A percentile compares a stretch with the other conserved stretches of the same genome.
Conservation (phyloP, 2,113 vertebrate species). For the Tragelaphus buxtoni region DNA sequence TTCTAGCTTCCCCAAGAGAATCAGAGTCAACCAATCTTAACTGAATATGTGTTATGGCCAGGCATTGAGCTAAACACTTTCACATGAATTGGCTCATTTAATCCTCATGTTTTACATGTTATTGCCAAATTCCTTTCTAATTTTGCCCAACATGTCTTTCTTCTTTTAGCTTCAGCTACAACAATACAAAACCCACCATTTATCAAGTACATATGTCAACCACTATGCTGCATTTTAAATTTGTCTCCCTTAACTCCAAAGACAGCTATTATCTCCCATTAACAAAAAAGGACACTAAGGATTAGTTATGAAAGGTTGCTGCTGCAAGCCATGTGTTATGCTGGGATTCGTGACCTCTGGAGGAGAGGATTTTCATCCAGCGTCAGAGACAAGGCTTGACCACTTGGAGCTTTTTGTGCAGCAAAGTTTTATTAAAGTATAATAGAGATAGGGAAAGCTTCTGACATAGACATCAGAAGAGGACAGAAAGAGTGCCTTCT, state of each 20-base stretch:
- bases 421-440: background rate
- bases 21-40: slow-evolving; percentile 35
- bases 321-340: background rate
- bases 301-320: background rate
- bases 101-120: slow-evolving; percentile 27
- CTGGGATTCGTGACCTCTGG: background rate
- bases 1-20: background rate
- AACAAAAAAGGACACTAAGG: background rate
- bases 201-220: background rate
- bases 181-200: background rate
- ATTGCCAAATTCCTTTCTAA: slow-evolving; percentile 34
- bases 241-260: background rate
- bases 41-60: background rate
- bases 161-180: background rate
- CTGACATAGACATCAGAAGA: background rate
- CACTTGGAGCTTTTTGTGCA: background rate
- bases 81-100: slow-evolving; percentile 49
- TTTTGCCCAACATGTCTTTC: slow-evolving; percentile 6
- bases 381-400: background rate
- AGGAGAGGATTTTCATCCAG: background rate
- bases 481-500: background rate
- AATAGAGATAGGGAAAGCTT: background rate
- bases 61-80: slow-evolving; percentile 3
- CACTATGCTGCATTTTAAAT: background rate
- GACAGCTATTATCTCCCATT: background rate